phyloP scores from a whole-genome alignment of 2,888 invertebrate genomes.

The Phyto melanocephala region DNA sequence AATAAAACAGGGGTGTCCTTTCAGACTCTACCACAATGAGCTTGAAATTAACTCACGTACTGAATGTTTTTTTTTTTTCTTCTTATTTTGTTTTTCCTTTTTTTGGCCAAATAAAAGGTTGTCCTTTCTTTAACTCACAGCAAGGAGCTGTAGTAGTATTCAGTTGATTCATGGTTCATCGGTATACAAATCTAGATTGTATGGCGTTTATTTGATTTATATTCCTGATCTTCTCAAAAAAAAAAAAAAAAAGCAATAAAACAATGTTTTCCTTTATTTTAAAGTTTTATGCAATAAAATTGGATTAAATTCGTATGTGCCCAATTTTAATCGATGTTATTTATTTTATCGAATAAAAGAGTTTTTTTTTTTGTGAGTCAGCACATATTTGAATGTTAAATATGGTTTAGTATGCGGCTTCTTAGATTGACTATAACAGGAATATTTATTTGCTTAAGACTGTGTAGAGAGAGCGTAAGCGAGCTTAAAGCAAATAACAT shows the following conservation, averaged over 20 bases:
- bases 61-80: not conserved
- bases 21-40: slow-evolving; percentile 41
- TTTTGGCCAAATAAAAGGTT: slow-evolving; percentile 47
- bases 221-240: slow-evolving; percentile 14
- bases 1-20: slow-evolving; percentile 51
- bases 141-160: not conserved
- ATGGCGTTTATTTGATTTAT: slow-evolving; percentile 60
- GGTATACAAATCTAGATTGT: slow-evolving; percentile 35
- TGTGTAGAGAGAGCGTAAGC: too few species aligned
- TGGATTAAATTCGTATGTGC: not conserved
- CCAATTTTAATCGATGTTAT: not conserved
- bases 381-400: too few species aligned
- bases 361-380: not conserved
- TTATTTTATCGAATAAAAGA: not conserved
- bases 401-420: too few species aligned
- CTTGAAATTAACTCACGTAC: slow-evolving; percentile 64
- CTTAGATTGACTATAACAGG: too few species aligned
- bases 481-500: too few species aligned
- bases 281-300: slow-evolving; percentile 21
- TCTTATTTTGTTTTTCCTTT: not conserved
- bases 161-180: slow-evolving; percentile 40
- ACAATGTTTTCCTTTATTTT: slow-evolving; percentile 21
- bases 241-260: slow-evolving; percentile 50
- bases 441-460: too few species aligned
- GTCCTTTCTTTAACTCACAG: slow-evolving; percentile 26